Percentiles rank a stretch among this genome's conserved stretches.
Conservation (phyloP, 35 echinoderm and acorn worm genomes). For the Diadema setosum region DNA sequence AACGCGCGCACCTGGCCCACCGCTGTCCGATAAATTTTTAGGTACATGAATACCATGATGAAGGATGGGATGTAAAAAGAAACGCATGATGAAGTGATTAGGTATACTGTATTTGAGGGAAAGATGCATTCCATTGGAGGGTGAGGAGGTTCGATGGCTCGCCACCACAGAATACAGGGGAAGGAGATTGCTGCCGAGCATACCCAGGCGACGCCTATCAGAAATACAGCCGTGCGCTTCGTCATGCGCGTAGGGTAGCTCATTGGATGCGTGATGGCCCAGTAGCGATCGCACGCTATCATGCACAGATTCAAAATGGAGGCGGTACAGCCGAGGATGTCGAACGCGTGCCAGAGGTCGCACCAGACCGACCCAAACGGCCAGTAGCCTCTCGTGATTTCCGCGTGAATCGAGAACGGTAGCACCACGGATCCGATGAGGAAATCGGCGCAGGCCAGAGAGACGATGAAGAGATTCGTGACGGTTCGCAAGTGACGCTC, state of each 20-base stretch:
- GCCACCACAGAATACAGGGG: constrained; percentile 61
- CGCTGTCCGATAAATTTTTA: constrained; percentile 50
- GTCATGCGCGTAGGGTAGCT: constrained; percentile 65
- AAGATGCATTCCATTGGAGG: constrained; percentile 40
- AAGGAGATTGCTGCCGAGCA: constrained; percentile 65
- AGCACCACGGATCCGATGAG: constrained; percentile 54
- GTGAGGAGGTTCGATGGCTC: constrained; percentile 44
- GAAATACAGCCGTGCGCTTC: constrained; percentile 41
- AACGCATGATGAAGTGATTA: constrained; percentile 64
- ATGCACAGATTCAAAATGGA: constrained; percentile 85
- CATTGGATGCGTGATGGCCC: constrained; percentile 58
- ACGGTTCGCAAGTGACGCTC: constrained; percentile 48
- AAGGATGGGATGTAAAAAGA: constrained; percentile 72
- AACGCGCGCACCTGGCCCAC: constrained; percentile 36
- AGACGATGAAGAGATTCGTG: constrained; percentile 69
- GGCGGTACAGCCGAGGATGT: constrained; percentile 79
- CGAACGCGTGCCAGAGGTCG: constrained; percentile 76
- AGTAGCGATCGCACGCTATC: constrained; percentile 56
- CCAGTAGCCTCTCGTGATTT: constrained; percentile 57
- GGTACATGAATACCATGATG: constrained; percentile 65
- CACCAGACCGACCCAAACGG: constrained; percentile 58
- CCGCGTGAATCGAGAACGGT: constrained; percentile 60
- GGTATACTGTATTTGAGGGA: constrained; percentile 34
- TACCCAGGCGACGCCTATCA: constrained; percentile 74
- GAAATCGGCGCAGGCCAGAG: constrained; percentile 68